These are phyloP conservation scores for Myzus persicae DNA, from an alignment of 1,140 invertebrate species.

Conservation along the genomic window DNA sequence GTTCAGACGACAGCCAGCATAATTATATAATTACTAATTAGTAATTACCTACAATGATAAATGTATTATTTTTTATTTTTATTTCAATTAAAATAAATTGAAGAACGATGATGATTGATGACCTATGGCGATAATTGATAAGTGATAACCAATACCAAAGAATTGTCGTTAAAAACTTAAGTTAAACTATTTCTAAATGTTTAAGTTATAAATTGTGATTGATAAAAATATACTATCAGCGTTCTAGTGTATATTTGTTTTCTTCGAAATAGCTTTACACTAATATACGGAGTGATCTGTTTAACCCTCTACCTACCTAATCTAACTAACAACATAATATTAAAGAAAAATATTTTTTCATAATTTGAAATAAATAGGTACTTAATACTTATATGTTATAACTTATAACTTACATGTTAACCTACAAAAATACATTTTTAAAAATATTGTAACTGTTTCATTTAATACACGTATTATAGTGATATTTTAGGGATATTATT, in stretches of 20 bases:
- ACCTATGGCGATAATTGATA: not conserved
- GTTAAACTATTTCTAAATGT: not conserved
- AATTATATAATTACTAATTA: not conserved
- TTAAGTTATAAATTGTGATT: not conserved
- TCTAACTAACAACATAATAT: too few relatives aligned
- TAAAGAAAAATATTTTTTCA: not conserved
- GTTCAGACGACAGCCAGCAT: not conserved
- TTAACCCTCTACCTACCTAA: too few relatives aligned
- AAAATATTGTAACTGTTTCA: not conserved
- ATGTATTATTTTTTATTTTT: not conserved
- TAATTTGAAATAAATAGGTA: too few relatives aligned
- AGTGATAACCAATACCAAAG: not conserved
- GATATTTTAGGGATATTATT: too few relatives aligned
- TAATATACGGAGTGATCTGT: not conserved
- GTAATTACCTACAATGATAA: not conserved
- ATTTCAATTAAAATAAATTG: slow-evolving; percentile 4
- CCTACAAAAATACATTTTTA: not conserved
- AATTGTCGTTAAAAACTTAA: not conserved
- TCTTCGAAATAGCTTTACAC: not conserved
- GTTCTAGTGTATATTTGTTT: not conserved
- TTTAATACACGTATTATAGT: too few relatives aligned
- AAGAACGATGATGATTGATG: not conserved
- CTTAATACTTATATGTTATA: too few relatives aligned
- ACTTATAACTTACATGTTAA: too few relatives aligned
- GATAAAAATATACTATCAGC: not conserved